phyloP scores from a whole-genome alignment of 2,113 vertebrate species.

The Peromyscus polionotus region DNA sequence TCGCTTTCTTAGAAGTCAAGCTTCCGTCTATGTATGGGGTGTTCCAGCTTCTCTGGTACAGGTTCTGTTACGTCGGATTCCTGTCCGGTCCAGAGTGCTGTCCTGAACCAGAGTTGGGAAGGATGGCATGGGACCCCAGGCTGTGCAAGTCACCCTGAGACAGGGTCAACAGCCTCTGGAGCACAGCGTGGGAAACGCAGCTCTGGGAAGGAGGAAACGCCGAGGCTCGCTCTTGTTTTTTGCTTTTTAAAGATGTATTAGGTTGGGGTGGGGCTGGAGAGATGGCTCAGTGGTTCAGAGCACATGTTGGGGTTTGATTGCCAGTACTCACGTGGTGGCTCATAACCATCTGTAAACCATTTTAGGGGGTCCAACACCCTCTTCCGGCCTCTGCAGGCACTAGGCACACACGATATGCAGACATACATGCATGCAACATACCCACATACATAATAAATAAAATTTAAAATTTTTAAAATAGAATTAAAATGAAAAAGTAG shows the following conservation, averaged over 20 bases:
- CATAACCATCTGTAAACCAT: background rate
- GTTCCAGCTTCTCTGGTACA: background rate
- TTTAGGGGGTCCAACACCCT: background rate
- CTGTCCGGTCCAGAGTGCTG: rapidly evolving
- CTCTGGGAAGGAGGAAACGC: background rate
- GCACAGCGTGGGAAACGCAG: background rate
- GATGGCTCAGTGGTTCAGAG: background rate
- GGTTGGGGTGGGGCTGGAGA: background rate
- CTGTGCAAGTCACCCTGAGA: background rate
- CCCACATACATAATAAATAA: background rate
- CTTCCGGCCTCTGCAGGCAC: background rate
- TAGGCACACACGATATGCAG: background rate
- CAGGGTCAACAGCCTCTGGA: background rate
- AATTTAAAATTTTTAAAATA: background rate
- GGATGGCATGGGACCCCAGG: background rate
- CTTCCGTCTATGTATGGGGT: background rate
- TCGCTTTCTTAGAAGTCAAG: background rate
- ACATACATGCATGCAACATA: background rate
- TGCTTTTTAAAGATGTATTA: background rate
- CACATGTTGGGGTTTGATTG: background rate
- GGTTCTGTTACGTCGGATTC: background rate
- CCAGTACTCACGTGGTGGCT: background rate
- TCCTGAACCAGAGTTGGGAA: background rate
- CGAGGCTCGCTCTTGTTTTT: background rate
- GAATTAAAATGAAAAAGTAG: background rate